Evolutionary conservation across 2,113 vertebrate genomes (phyloP).

Genomic region (Pan paniscus): DNA sequence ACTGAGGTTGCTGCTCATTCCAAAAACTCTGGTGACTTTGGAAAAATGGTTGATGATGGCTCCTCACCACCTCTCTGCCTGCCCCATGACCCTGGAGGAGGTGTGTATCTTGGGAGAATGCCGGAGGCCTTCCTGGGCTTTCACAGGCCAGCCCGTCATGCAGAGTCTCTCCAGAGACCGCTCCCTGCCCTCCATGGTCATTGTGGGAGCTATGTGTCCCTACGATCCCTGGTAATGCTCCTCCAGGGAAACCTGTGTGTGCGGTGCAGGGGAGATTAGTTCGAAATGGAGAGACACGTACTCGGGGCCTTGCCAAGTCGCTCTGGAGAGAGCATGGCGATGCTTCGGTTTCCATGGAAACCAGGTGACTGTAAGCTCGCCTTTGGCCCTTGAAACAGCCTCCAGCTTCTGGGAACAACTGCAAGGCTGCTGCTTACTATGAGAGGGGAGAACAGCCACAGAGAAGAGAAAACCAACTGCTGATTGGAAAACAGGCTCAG

Average conservation of each 20-base stretch:
- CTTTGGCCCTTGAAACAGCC: constrained; percentile 74
- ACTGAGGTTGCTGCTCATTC: background rate
- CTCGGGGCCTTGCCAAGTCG: constrained; percentile 19
- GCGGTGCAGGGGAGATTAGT: background rate
- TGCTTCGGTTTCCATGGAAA: constrained; percentile 58
- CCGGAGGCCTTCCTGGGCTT: background rate
- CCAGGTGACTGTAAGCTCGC: constrained; percentile 66
- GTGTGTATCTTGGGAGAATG: background rate
- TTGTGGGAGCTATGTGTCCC: fast-evolving
- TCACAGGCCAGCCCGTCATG: background rate
- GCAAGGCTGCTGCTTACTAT: background rate
- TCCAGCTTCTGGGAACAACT: constrained; percentile 50
- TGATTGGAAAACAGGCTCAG: background rate
- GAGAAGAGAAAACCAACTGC: background rate
- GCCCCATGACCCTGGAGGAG: background rate
- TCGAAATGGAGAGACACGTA: constrained; percentile 41
- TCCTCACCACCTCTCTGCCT: background rate
- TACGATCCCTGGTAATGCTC: background rate
- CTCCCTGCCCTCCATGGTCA: background rate
- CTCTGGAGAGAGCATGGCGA: constrained; percentile 20
- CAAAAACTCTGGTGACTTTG: no score
- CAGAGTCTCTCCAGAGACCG: background rate
- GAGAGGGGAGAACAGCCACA: background rate
- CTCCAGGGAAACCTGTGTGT: background rate
- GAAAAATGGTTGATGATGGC: background rate